phyloP scores from a whole-genome alignment of 2,797 vertebrate genomes.

The Dipus sagitta region DNA sequence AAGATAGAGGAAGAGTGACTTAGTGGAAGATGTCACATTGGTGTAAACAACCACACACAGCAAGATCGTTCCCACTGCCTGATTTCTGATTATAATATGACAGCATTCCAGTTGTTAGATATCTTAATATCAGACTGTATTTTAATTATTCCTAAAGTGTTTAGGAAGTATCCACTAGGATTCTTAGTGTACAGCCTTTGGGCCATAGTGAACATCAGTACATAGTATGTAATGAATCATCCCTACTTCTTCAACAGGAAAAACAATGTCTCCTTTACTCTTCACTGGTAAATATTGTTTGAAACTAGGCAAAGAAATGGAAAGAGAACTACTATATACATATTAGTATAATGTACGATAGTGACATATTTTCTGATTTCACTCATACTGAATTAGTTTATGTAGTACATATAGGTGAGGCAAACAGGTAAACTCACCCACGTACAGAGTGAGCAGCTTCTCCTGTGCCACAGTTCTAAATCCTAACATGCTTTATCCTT shows the following conservation, averaged over 20 bases:
- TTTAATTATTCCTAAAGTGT: not conserved
- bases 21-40: not conserved
- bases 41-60: not conserved
- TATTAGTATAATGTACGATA: not conserved
- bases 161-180: not conserved
- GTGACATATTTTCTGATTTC: not conserved
- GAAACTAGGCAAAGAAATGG: not conserved
- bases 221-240: not conserved
- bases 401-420: not conserved
- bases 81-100: not conserved
- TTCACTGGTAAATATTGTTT: constrained; percentile 28
- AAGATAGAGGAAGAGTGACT: not conserved
- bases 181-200: not conserved
- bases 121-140: not conserved
- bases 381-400: not conserved
- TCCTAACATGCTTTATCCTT: not conserved
- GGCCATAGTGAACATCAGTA: not conserved
- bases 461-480: not conserved
- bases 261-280: not conserved
- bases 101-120: not conserved
- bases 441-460: not conserved
- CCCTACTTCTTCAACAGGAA: not conserved
- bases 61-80: not conserved
- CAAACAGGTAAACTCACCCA: not conserved
- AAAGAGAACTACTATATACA: not conserved